These are phyloP conservation scores for Panopea generosa DNA, from an alignment of 2,888 invertebrate species.

Conservation along the genomic window DNA sequence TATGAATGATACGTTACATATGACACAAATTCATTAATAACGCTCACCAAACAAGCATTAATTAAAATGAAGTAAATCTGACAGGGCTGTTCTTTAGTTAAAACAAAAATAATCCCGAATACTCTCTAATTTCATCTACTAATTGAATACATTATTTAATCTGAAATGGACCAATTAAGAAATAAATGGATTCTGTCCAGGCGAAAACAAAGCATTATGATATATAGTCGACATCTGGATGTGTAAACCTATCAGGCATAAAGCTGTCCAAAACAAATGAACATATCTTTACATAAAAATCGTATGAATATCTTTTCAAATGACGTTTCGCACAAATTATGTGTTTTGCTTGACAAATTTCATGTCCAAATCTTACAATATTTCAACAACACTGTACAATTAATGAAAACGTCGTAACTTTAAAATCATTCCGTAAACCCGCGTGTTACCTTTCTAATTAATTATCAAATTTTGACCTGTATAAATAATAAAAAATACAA, in stretches of 20 bases:
- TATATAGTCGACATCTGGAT: neutral
- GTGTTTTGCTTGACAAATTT: slow-evolving; percentile 32
- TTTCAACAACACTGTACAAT: slow-evolving; percentile 32
- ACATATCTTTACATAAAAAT: slow-evolving; percentile 43
- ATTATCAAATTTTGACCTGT: slow-evolving; percentile 21
- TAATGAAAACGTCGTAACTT: slow-evolving; percentile 38
- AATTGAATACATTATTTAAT: too few species aligned
- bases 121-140: too few species aligned
- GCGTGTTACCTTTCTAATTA: slow-evolving; percentile 21
- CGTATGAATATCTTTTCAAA: slow-evolving; percentile 37
- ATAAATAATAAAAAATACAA: slow-evolving; percentile 29
- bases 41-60: too few species aligned
- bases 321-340: slow-evolving; percentile 36
- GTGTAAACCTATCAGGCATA: neutral
- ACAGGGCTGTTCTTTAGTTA: too few species aligned
- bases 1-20: too few species aligned
- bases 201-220: slow-evolving; percentile 16
- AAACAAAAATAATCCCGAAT: too few species aligned
- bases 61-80: too few species aligned
- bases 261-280: neutral
- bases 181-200: slow-evolving; percentile 19
- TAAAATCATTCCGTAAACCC: slow-evolving; percentile 29
- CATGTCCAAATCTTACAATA: slow-evolving; percentile 35
- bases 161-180: too few species aligned
- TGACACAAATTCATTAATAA: too few species aligned